Evolutionary conservation across 2,888 invertebrate genomes (phyloP), one percentile per base, ranked within the genome.

Genomic region (Tillus elongatus): DNA sequence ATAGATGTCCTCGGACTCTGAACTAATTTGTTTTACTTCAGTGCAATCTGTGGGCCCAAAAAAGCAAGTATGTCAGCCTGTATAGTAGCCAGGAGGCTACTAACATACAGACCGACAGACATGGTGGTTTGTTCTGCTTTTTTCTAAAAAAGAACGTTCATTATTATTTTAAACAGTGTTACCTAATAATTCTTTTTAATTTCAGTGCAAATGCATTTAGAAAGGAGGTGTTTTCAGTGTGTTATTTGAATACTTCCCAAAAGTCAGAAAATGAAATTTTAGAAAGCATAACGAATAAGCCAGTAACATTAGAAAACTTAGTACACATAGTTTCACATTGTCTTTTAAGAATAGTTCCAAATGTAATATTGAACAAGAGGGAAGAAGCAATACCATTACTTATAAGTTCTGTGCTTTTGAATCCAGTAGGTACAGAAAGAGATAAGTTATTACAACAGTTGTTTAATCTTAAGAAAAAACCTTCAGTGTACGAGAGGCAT

Each of bases 381-480:
- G 79, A 80, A 66, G 81, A 82, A 57, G 68, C 76, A 29, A 74
- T 82, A 50, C 77, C 81, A 3, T 62, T 82, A 33, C 63, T 82
- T 28, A 61, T 81, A 15, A 72, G 72, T 47, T 69, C 77, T 6
- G 72, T 79, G 15, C 70, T 71, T 43, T 63, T 80, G 12, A 77
- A 80, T 54, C 63, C 72, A 2, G 72, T 73, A 47, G 56, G 69
- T 4, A 60, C 63, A 6, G 72, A 75, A 48, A 65, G 80, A 36
- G 82, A 82, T 52, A 71, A 71, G 44, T 62, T 82, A 15, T 60
- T 82, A 3, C 76, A 79, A 45, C 69, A 77, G 35, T 61, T 82
- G 27, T 81, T 83, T 51, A 80, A 79, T 61, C 63, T 82, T 35
- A 80, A 80, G 51, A 83, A 83, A 52, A 71, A 75, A 47, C 82